These are phyloP conservation scores for Strigamia transsilvanica DNA, from an alignment of 2,888 invertebrate species.

Conservation along the genomic window DNA sequence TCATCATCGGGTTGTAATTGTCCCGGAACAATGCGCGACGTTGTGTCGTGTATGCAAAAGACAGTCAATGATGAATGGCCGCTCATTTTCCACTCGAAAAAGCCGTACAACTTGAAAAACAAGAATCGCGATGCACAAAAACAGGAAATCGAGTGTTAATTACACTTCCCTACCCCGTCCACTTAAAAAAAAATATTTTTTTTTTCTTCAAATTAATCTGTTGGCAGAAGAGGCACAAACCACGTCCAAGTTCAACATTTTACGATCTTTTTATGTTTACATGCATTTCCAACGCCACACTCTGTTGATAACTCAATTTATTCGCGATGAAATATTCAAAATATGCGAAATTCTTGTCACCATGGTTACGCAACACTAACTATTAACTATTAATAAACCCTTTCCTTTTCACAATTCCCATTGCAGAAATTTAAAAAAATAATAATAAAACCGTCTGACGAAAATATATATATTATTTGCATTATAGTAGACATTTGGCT, in stretches of 20 bases:
- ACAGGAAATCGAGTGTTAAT: constrained; percentile 1
- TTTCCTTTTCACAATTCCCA: too few species aligned
- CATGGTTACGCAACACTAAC: too few species aligned
- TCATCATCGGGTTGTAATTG: not conserved
- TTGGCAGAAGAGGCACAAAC: not conserved
- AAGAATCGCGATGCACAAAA: not conserved
- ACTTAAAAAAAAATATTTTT: not conserved
- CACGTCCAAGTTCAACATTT: too few species aligned
- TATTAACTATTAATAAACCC: too few species aligned
- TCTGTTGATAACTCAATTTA: too few species aligned
- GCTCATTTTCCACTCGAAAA: not conserved
- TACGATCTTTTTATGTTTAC: too few species aligned
- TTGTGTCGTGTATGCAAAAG: not conserved
- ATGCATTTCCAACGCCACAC: too few species aligned
- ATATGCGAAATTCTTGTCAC: too few species aligned
- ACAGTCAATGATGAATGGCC: not conserved
- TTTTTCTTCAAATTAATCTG: not conserved
- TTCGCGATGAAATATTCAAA: too few species aligned
- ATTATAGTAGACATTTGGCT: not conserved
- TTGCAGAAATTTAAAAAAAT: too few species aligned
- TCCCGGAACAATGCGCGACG: not conserved
- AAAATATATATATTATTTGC: too few species aligned
- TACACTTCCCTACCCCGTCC: not conserved
- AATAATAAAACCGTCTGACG: too few species aligned
- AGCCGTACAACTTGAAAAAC: not conserved